Evolutionary conservation across 2,888 invertebrate species (phyloP), one percentile per base, ranked within the genome.

Genomic region (Ophraella communa): DNA sequence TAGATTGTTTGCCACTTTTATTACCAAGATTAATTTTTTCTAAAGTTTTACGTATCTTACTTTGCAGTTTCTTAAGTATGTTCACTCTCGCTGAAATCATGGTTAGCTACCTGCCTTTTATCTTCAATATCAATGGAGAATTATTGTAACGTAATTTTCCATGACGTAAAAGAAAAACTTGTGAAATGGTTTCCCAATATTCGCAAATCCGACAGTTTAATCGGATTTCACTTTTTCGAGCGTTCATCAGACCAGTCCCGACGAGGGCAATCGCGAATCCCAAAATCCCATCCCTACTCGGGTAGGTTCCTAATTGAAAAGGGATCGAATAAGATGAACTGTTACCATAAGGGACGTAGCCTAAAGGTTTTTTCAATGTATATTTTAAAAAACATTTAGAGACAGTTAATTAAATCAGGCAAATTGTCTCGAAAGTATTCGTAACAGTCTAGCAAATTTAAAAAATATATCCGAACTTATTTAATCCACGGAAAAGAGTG

Each of bases 241-340:
- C 4, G 45, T 20, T 21, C 45, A 45, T 20, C 45, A 45, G 45
- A 45, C 20, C 11, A 20, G 10, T 45, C 14, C 14, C 21, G 45
- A 45, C 45, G n/a, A 45, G 45, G 20, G 45, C 11, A 21, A 45
- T 21, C 45, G 10, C n/a, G 45, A 21, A 44, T 4, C 45, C 21
- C n/a, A 11, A 45, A 45, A n/a, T n/a, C n/a, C n/a, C 20, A 45
- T 45, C 45, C 45, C n/a, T 45, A 45, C 21, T 45, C n/a, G 45
- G 45, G 21, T 20, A 11, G 11, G 20, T 21, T 21, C 45, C 21
- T 45, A 45, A 45, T 45, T 45, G 45, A 45, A 45, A 21, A 45
- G 20, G 20, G 45, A 45, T 45, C 21, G 20, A 21, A 45, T 21
- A 21, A 21, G 45, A 45, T 21, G 14, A 45, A 21, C 21, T 8